phyloP scores from a whole-genome alignment of 2,888 invertebrate species.

The Orgyia antiqua region DNA sequence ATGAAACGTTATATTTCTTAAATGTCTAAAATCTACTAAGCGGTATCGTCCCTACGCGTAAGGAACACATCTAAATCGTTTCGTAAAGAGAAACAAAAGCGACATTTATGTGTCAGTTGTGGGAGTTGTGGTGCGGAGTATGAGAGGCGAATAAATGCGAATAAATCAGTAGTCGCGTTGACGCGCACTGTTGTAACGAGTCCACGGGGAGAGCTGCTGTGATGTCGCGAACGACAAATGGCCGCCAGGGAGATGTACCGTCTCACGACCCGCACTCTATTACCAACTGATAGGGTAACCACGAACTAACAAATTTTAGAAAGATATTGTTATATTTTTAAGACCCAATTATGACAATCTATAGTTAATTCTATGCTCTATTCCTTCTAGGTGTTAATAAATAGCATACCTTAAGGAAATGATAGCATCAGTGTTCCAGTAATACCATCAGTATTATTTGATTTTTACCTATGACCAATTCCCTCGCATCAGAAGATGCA shows the following conservation, averaged over 20 bases:
- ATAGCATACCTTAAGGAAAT: too few species aligned
- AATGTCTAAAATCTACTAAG: too few species aligned
- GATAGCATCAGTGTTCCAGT: not conserved
- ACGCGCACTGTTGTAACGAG: conserved; percentile 56
- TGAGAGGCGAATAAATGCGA: conserved; percentile 23
- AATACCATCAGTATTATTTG: too few species aligned
- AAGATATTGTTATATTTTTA: too few species aligned
- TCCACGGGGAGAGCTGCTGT: conserved; percentile 45
- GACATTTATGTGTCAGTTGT: conserved; percentile 74
- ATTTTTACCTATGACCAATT: too few species aligned
- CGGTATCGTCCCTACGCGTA: conserved; percentile 21
- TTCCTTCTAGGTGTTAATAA: too few species aligned
- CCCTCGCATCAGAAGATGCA: too few species aligned
- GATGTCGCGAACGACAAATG: conserved; percentile 54
- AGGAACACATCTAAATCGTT: conserved; percentile 44
- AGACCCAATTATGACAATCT: too few species aligned
- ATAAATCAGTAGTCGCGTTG: conserved; percentile 61
- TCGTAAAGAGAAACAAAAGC: conserved; percentile 69
- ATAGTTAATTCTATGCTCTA: too few species aligned
- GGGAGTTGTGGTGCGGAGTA: conserved; percentile 31
- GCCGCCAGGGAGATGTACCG: conserved; percentile 48
- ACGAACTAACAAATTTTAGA: too few species aligned
- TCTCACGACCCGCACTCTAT: conserved; percentile 23
- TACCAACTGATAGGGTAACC: conserved; percentile 21
- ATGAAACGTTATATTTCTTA: too few species aligned